These are phyloP conservation scores for Lysandra coridon DNA, from an alignment of 2,888 invertebrate genomes.

Conservation along the genomic window DNA sequence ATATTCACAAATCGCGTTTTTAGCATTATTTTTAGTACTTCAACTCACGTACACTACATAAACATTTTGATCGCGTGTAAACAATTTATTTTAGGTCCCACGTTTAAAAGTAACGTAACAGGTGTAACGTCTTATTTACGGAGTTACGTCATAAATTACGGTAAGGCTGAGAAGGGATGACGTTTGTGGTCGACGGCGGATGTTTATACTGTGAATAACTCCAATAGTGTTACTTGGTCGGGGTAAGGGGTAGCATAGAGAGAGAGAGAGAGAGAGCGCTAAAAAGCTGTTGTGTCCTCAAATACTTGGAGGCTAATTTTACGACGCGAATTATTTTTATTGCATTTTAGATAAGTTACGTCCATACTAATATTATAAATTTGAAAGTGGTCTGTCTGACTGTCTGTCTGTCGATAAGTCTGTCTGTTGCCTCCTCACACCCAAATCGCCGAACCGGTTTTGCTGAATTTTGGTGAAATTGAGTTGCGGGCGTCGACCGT, in stretches of 20 bases:
- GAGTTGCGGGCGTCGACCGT: too few relatives aligned
- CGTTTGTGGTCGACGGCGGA: conserved; percentile 1
- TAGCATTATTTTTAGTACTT: background rate
- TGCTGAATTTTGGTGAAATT: too few relatives aligned
- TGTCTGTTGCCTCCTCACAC: too few relatives aligned
- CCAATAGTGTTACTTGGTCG: background rate
- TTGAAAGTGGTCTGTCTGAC: too few relatives aligned
- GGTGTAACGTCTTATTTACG: conserved; percentile 23
- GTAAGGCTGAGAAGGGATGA: conserved; percentile 30
- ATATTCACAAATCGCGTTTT: background rate
- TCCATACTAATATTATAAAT: too few relatives aligned
- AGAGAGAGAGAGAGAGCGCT: too few relatives aligned
- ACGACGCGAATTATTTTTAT: too few relatives aligned
- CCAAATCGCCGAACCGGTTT: too few relatives aligned
- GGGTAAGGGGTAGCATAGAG: background rate
- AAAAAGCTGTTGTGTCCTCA: too few relatives aligned
- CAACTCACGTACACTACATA: background rate
- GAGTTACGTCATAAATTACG: background rate
- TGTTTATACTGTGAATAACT: background rate
- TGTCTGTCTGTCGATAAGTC: too few relatives aligned
- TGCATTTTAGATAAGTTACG: too few relatives aligned
- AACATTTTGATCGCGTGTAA: background rate
- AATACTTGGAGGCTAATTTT: too few relatives aligned
- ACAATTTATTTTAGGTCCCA: background rate
- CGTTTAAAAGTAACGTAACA: conserved; percentile 5